Evolutionary conservation across 2,113 vertebrate genomes (phyloP).

Genomic region (Onychostoma macrolepis): DNA sequence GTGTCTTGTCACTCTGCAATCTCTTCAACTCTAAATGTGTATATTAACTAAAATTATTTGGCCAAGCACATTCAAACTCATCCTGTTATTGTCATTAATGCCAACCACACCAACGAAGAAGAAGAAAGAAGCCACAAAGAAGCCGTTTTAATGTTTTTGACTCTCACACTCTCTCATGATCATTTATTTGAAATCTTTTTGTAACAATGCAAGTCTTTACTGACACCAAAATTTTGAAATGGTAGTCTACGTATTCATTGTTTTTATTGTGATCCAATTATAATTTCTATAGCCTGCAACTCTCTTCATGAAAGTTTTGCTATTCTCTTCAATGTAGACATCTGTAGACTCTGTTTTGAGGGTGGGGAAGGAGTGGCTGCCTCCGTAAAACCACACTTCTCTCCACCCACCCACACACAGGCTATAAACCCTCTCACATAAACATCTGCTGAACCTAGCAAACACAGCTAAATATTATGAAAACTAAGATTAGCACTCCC

Average conservation of each 20-base stretch:
- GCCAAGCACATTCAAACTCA: neutral
- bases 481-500: conserved; percentile 18
- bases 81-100: no score
- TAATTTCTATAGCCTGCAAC: neutral
- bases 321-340: neutral
- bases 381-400: conserved; percentile 33
- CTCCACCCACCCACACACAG: conserved; percentile 16
- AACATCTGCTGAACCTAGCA: conserved; percentile 11
- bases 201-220: neutral
- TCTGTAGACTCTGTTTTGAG: neutral
- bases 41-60: no score
- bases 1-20: neutral
- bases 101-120: no score
- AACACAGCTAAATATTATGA: conserved; percentile 34
- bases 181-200: no score
- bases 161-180: no score
- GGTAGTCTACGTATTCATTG: neutral
- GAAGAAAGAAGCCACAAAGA: no score
- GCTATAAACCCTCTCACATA: neutral
- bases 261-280: neutral
- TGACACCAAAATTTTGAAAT: neutral
- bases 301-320: neutral
- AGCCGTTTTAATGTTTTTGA: no score
- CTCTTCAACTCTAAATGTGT: neutral
- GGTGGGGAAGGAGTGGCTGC: conserved; percentile 28